Conservation (phyloP, 2,888 invertebrate species). For the Agonum fuliginosum region DNA sequence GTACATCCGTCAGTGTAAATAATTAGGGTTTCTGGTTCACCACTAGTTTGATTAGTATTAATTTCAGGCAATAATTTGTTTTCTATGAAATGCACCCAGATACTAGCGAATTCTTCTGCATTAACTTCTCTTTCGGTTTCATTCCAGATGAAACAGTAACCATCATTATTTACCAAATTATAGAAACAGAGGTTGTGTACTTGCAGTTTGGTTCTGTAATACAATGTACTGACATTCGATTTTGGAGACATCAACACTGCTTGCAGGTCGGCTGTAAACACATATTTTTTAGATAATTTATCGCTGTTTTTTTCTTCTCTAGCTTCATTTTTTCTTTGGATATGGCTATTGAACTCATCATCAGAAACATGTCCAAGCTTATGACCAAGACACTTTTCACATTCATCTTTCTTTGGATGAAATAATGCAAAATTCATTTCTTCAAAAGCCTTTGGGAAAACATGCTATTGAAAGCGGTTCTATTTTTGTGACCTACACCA, state of each 20-base stretch:
- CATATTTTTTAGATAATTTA: not conserved
- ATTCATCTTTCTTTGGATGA: conserved; percentile 64
- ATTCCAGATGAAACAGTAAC: conserved; percentile 63
- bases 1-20: not conserved
- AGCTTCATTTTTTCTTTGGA: conserved; percentile 22
- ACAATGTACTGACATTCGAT: conserved; percentile 19
- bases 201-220: conserved; percentile 49
- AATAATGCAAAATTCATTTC: conserved; percentile 63
- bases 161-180: conserved; percentile 61
- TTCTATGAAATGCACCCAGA: too few species aligned
- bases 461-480: conserved; percentile 60
- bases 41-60: too few species aligned
- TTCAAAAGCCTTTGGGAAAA: conserved; percentile 61
- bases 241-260: conserved; percentile 1
- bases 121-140: conserved; percentile 60
- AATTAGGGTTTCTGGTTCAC: too few species aligned
- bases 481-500: conserved; percentile 20
- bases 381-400: conserved; percentile 50
- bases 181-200: conserved; percentile 64
- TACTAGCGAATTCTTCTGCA: conserved; percentile 62
- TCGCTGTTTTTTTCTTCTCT: conserved; percentile 4
- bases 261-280: conserved; percentile 11
- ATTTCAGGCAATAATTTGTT: too few species aligned
- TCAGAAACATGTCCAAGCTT: conserved; percentile 18
- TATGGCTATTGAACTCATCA: not conserved